Evolutionary conservation across 2,797 vertebrate species (phyloP).

Genomic region (Betta splendens): DNA sequence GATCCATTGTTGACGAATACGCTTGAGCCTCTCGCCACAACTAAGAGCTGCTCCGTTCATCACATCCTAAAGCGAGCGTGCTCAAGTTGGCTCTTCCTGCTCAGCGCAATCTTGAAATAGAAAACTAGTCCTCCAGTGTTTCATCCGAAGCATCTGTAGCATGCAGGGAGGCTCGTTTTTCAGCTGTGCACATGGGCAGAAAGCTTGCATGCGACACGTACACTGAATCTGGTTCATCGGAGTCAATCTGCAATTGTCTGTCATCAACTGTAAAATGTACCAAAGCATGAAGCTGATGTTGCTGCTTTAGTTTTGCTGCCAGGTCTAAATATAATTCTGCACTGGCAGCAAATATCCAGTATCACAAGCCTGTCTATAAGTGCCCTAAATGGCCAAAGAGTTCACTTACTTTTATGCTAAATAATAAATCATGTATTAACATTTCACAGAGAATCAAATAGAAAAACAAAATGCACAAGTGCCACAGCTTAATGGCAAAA

Average conservation of each 20-base stretch:
- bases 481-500: not conserved
- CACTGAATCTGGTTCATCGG: slow-evolving; percentile 9
- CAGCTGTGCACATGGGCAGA: slow-evolving; percentile 37
- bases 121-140: slow-evolving; percentile 73
- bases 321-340: slow-evolving; percentile 63
- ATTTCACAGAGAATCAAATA: not conserved
- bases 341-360: slow-evolving; percentile 43
- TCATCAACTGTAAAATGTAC: slow-evolving; percentile 10
- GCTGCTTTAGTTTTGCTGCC: slow-evolving; percentile 20
- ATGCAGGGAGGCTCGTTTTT: slow-evolving; percentile 34
- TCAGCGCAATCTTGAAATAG: slow-evolving; percentile 85
- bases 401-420: slow-evolving; percentile 15
- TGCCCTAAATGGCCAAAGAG: slow-evolving; percentile 8
- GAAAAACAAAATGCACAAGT: not conserved
- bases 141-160: slow-evolving; percentile 67
- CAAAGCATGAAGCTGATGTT: slow-evolving; percentile 11
- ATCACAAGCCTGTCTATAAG: slow-evolving; percentile 31
- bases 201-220: slow-evolving; percentile 16
- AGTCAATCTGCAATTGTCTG: slow-evolving; percentile 5
- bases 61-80: slow-evolving; percentile 50
- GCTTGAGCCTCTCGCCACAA: slow-evolving; percentile 38
- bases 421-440: not conserved
- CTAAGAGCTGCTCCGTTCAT: slow-evolving; percentile 49
- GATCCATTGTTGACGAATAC: slow-evolving; percentile 59
- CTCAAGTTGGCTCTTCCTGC: slow-evolving; percentile 62